Conservation (phyloP, 35 echinoderm and acorn worm species). For the Ophiothrix spiculata region DNA sequence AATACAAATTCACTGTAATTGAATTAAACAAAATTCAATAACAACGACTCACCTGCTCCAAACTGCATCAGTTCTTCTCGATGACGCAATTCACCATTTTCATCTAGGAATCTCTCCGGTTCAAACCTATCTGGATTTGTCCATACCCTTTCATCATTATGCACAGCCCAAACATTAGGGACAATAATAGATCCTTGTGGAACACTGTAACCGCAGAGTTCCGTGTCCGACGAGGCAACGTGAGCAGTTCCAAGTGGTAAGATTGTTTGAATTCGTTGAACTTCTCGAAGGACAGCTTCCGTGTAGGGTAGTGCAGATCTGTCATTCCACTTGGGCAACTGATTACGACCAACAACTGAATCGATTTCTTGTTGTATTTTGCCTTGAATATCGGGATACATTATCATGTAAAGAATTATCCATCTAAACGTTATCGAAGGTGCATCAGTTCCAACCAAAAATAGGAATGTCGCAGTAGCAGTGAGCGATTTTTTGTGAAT, state of each 20-base stretch:
- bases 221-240: not conserved
- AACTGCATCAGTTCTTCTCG: constrained; percentile 32
- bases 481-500: not conserved
- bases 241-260: constrained; percentile 43
- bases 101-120: constrained; percentile 58
- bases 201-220: constrained; percentile 23
- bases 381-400: constrained; percentile 27
- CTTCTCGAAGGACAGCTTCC: constrained; percentile 43
- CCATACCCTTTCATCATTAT: constrained; percentile 22
- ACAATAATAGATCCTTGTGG: constrained; percentile 14
- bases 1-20: no score
- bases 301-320: constrained; percentile 27
- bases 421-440: constrained; percentile 48
- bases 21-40: no score
- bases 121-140: constrained; percentile 46
- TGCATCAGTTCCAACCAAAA: constrained; percentile 58
- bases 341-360: constrained; percentile 31
- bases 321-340: constrained; percentile 40
- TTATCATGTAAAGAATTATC: constrained; percentile 59
- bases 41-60: no score
- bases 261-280: constrained; percentile 25
- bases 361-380: constrained; percentile 53
- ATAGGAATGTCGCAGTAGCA: constrained; percentile 26
- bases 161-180: constrained; percentile 21
- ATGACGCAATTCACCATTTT: constrained; percentile 5